Evolutionary conservation across 2,888 invertebrate species (phyloP).

Genomic region (Ophion slaviceki): DNA sequence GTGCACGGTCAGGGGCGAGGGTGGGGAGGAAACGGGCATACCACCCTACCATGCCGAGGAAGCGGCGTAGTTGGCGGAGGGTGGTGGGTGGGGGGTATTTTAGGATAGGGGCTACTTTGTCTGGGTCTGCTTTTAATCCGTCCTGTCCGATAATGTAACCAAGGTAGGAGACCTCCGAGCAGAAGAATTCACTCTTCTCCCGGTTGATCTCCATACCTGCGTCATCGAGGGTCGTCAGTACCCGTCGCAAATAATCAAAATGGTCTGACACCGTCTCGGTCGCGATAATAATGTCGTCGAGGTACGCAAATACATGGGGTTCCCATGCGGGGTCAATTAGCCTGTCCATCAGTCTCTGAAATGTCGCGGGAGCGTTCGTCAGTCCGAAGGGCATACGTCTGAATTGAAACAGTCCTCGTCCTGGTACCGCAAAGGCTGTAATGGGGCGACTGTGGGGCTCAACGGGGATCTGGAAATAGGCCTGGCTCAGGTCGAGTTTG

Average conservation of each 20-base stretch:
- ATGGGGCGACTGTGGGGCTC: neutral
- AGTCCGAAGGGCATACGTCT: slow-evolving; percentile 17
- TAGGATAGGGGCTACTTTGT: too few species aligned
- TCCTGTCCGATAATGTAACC: neutral
- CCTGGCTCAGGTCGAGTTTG: slow-evolving; percentile 10
- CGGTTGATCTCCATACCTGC: slow-evolving; percentile 7
- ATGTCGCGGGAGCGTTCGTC: slow-evolving; percentile 29
- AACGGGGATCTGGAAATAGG: slow-evolving; percentile 10
- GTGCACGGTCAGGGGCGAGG: too few species aligned
- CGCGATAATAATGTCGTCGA: slow-evolving; percentile 7
- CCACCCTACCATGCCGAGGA: too few species aligned
- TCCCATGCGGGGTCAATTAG: slow-evolving; percentile 6
- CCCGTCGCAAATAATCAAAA: neutral
- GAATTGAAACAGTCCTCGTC: slow-evolving; percentile 1
- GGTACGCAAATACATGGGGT: slow-evolving; percentile 10
- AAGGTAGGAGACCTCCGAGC: neutral
- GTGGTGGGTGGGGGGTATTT: too few species aligned
- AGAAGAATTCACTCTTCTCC: slow-evolving; percentile 20
- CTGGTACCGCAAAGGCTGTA: slow-evolving; percentile 2
- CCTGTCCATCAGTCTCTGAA: slow-evolving; percentile 12
- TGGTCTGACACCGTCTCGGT: neutral
- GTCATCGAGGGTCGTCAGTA: neutral
- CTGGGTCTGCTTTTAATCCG: too few species aligned
- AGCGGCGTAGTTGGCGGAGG: too few species aligned
- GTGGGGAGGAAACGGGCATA: too few species aligned